These are phyloP conservation scores for Diuraphis noxia DNA, from an alignment of 1,140 invertebrate species.

Conservation along the genomic window DNA sequence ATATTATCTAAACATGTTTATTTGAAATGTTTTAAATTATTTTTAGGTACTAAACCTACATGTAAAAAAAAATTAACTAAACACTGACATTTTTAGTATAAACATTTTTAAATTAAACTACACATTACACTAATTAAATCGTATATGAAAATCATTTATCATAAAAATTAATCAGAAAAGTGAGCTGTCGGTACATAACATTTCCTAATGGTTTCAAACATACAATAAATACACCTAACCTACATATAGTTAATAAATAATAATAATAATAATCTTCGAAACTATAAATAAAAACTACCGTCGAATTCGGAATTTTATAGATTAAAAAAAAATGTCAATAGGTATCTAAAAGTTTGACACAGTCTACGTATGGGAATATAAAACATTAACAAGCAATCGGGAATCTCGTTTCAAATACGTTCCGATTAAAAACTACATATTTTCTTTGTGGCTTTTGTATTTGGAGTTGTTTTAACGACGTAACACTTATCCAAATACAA, in stretches of 20 bases:
- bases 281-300: background rate
- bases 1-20: background rate
- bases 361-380: background rate
- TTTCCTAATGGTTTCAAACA: background rate
- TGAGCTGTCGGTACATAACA: no score
- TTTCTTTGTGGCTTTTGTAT: background rate
- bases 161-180: no score
- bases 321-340: background rate
- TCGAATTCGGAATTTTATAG: background rate
- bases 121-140: background rate
- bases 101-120: background rate
- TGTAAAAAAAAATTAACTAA: no score
- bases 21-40: background rate
- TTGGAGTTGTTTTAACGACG: background rate
- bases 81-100: background rate
- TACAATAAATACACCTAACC: background rate
- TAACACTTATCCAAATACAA: background rate
- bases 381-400: background rate
- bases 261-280: background rate
- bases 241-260: no score
- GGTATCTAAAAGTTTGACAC: background rate
- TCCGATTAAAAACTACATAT: slow-evolving; percentile 14
- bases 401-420: background rate
- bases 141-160: background rate
- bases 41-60: no score